These are phyloP conservation scores for Dromaius novaehollandiae DNA, from an alignment of 2,113 vertebrate genomes.

Conservation along the genomic window DNA sequence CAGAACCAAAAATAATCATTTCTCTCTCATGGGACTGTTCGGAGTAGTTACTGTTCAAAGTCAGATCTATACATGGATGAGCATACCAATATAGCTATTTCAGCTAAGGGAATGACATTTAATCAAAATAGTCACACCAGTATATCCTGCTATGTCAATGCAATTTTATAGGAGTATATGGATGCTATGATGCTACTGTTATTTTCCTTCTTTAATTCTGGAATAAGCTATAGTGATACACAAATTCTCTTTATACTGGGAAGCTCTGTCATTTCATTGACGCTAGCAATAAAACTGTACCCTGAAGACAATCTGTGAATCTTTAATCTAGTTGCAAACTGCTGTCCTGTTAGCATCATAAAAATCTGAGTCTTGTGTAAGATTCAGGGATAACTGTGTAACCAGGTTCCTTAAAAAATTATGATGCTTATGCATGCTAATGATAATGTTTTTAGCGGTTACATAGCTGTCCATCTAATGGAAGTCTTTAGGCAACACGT, in stretches of 20 bases:
- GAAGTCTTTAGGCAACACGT: background rate
- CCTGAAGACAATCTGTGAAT: background rate
- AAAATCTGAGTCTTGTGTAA: background rate
- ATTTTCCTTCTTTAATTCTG: background rate
- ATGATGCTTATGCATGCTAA: background rate
- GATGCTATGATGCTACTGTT: background rate
- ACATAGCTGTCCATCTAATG: background rate
- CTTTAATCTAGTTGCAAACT: background rate
- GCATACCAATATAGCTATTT: background rate
- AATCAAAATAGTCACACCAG: background rate
- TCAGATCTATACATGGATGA: background rate
- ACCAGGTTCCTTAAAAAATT: background rate
- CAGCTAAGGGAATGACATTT: background rate
- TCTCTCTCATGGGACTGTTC: conserved; percentile 7
- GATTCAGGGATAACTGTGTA: background rate
- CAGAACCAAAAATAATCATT: background rate
- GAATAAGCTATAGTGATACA: background rate
- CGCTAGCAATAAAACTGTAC: background rate
- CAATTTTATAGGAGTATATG: background rate
- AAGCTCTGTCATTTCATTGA: background rate
- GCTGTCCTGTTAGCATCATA: background rate
- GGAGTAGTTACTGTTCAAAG: conserved; percentile 22
- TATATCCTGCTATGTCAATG: conserved; percentile 3
- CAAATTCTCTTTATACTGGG: background rate
- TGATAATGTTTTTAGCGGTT: background rate